Conservation (phyloP, 1,140 invertebrate genomes). For the Solen grandis region DNA sequence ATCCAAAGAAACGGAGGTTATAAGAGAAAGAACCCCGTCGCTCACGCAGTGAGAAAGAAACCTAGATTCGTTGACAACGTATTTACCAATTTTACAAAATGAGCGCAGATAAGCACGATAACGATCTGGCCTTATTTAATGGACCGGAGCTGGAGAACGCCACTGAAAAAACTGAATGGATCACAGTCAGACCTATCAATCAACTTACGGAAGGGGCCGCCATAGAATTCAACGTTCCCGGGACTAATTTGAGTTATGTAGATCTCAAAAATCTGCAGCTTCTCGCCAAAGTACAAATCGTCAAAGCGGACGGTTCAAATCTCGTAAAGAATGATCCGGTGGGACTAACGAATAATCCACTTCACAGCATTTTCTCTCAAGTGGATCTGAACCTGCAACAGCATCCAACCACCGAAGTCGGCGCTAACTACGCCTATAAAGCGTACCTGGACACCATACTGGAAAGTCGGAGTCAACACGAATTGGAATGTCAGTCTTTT, state of each 20-base stretch:
- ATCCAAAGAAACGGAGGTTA: background rate
- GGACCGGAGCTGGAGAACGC: background rate
- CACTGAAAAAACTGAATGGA: background rate
- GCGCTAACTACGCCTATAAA: slow-evolving; percentile 12
- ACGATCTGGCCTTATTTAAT: slow-evolving; percentile 15
- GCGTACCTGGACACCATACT: slow-evolving; percentile 11
- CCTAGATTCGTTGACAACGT: background rate
- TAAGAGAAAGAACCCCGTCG: background rate
- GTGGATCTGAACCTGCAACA: slow-evolving; percentile 9
- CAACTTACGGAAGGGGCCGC: slow-evolving; percentile 12
- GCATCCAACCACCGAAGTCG: slow-evolving; percentile 14
- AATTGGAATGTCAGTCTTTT: background rate
- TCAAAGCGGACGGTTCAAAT: background rate
- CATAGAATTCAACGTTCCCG: slow-evolving; percentile 9
- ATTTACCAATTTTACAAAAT: background rate
- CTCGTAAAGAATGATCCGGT: background rate
- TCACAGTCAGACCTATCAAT: slow-evolving; percentile 19
- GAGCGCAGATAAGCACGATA: background rate
- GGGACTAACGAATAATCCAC: slow-evolving; percentile 2
- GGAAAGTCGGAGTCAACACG: background rate
- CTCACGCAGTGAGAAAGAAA: background rate
- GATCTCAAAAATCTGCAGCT: slow-evolving; percentile 1
- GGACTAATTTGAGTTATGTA: background rate
- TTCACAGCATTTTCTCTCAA: slow-evolving; percentile 8
- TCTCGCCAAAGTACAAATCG: background rate